phyloP scores from a whole-genome alignment of 2,113 vertebrate species.

The Charadrius vociferus region DNA sequence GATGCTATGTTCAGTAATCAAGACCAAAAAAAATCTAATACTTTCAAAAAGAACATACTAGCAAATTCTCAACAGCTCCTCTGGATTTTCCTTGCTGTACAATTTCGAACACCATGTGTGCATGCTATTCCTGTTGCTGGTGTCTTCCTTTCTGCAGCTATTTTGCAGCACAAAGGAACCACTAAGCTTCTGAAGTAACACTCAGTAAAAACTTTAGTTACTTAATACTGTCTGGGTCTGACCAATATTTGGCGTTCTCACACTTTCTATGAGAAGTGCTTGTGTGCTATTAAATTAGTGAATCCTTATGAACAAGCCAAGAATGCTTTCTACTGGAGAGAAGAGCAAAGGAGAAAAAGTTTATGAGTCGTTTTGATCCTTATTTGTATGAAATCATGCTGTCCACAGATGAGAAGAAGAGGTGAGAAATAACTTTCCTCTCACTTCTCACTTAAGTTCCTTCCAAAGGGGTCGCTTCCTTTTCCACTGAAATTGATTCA shows the following conservation, averaged over 20 bases:
- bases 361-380: background rate
- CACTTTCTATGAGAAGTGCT: background rate
- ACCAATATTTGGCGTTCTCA: background rate
- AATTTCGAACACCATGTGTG: background rate
- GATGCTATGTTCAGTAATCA: background rate
- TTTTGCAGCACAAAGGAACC: background rate
- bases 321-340: background rate
- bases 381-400: rapidly evolving
- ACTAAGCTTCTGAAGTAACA: background rate
- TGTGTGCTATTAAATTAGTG: background rate
- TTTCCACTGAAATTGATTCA: background rate
- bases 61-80: background rate
- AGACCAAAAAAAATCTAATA: background rate
- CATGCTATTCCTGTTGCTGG: background rate
- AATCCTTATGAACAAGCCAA: background rate
- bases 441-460: background rate
- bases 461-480: background rate
- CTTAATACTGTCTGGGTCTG: background rate
- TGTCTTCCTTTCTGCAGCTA: background rate
- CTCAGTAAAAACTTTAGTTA: background rate
- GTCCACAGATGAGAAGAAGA: background rate
- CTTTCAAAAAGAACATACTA: background rate
- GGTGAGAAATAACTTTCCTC: background rate
- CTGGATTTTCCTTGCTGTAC: background rate
- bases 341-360: background rate